Conservation (phyloP, 2,113 vertebrate species). For the Aviceda subcristata region DNA sequence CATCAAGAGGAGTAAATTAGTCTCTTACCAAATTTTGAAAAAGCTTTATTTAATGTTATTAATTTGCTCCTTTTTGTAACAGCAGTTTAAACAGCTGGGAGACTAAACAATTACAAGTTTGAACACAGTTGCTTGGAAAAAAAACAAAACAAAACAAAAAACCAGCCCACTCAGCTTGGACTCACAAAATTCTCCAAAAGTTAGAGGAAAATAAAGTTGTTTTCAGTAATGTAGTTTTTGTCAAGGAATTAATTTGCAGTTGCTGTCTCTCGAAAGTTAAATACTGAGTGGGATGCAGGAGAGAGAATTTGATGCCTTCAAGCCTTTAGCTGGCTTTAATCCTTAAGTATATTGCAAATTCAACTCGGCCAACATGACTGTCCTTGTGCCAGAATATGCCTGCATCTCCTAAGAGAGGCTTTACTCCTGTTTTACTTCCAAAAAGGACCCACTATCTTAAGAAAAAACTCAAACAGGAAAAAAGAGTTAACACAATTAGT, state of each 20-base stretch:
- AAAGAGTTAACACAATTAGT: not conserved
- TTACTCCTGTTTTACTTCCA: not conserved
- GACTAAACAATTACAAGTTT: not conserved
- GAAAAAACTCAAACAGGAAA: not conserved
- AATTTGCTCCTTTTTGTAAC: not conserved
- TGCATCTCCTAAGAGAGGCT: not conserved
- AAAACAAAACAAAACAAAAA: not conserved
- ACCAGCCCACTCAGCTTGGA: not conserved
- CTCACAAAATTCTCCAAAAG: not conserved
- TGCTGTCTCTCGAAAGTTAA: not conserved
- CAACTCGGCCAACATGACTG: not conserved
- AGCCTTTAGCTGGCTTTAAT: not conserved
- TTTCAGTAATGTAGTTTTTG: not conserved
- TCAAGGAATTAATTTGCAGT: not conserved
- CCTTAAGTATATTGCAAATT: not conserved
- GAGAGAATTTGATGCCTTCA: not conserved
- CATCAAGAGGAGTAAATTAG: not conserved
- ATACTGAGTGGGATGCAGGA: not conserved
- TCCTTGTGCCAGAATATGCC: not conserved
- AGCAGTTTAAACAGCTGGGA: not conserved
- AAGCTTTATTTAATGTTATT: too few species aligned
- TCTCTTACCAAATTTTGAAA: not conserved
- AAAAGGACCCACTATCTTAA: not conserved
- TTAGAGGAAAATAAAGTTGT: not conserved
- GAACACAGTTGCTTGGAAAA: not conserved